These are phyloP conservation scores for Leucophenga varia DNA, from an alignment of 1,140 invertebrate species.

Conservation along the genomic window DNA sequence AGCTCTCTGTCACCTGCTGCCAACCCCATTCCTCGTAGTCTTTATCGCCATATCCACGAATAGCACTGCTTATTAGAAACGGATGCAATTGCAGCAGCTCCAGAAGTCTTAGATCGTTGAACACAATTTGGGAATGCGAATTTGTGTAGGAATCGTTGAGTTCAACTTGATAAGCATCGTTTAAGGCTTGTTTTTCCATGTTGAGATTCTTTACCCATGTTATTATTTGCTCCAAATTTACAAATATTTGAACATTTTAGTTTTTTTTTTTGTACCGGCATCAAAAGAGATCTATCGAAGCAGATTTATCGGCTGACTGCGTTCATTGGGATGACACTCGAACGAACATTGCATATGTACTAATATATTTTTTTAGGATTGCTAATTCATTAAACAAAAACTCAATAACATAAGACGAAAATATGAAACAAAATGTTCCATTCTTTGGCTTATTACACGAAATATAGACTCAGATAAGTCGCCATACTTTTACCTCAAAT, in stretches of 20 bases:
- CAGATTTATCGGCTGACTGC: too few species aligned
- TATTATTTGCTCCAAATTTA: too few species aligned
- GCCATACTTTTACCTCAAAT: too few species aligned
- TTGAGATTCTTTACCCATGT: background rate
- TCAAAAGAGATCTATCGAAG: too few species aligned
- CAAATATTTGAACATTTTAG: background rate
- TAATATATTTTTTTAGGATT: too few species aligned
- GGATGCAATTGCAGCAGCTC: constrained; percentile 32
- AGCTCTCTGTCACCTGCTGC: constrained; percentile 24
- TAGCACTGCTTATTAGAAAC: constrained; percentile 21
- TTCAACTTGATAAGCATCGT: constrained; percentile 5
- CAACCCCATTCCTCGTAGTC: constrained; percentile 42
- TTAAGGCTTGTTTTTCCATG: constrained; percentile 7
- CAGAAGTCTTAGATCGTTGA: constrained; percentile 37
- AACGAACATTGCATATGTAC: too few species aligned
- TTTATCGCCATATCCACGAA: constrained; percentile 10
- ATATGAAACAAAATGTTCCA: too few species aligned
- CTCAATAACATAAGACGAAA: too few species aligned
- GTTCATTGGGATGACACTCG: too few species aligned
- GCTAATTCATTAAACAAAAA: too few species aligned
- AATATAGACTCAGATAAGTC: too few species aligned
- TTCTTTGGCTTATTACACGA: too few species aligned
- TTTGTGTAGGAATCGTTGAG: constrained; percentile 27
- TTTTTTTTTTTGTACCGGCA: constrained; percentile 4
- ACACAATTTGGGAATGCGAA: constrained; percentile 17